Evolutionary conservation across 2,888 invertebrate species (phyloP).

Genomic region (Hartigia nigra): DNA sequence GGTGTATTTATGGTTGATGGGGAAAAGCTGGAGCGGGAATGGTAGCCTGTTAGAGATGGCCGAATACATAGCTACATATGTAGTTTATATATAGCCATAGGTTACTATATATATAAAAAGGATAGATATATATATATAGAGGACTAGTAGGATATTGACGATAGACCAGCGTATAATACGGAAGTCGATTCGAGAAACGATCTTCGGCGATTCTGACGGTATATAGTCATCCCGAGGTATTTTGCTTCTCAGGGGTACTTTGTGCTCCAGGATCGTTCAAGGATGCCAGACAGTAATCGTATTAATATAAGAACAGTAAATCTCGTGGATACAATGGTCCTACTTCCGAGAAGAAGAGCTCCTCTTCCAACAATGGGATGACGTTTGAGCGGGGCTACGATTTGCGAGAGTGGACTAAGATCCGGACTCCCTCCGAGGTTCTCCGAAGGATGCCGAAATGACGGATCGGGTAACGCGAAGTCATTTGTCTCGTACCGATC

Average conservation of each 20-base stretch:
- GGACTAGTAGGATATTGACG: constrained; percentile 30
- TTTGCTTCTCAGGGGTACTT: constrained; percentile 30
- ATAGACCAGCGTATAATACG: constrained; percentile 15
- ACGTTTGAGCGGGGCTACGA: not conserved
- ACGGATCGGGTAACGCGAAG: not conserved
- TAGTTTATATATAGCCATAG: not conserved
- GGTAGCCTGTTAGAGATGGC: constrained; percentile 14
- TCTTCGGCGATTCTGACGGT: constrained; percentile 29
- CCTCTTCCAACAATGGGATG: constrained; percentile 26
- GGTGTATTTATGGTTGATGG: constrained; percentile 58
- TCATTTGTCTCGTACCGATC: not conserved
- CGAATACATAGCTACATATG: not conserved
- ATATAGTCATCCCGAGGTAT: not conserved
- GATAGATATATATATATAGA: not conserved
- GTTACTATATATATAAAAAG: not conserved
- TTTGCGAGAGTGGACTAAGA: not conserved
- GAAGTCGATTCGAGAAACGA: constrained; percentile 26
- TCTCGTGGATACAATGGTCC: constrained; percentile 50
- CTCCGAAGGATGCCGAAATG: not conserved
- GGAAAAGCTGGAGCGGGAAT: constrained; percentile 39
- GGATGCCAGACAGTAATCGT: constrained; percentile 50
- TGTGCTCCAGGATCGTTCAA: constrained; percentile 33
- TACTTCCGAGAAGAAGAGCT: constrained; percentile 25
- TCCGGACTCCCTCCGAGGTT: not conserved
- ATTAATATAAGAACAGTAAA: constrained; percentile 60